A percentile compares a stretch with the other conserved stretches of the same genome.
These are phyloP conservation scores for Sebastes fasciatus DNA, from an alignment of 2,113 vertebrate genomes.

Conservation along the genomic window DNA sequence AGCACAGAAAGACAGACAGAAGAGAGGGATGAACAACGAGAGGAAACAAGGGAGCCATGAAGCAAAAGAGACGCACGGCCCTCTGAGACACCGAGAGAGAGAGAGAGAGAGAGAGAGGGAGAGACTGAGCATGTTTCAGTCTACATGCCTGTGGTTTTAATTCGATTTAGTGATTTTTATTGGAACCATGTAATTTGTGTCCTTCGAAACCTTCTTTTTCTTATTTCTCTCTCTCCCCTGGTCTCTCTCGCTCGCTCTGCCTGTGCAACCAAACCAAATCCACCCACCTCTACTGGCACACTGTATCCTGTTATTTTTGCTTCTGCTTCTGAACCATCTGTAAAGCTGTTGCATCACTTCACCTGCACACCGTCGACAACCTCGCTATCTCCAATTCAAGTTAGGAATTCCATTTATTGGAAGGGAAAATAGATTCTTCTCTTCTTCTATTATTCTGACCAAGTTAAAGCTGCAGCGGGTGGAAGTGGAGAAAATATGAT, in stretches of 20 bases:
- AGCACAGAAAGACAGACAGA: conserved; percentile 47
- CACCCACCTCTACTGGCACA: conserved; percentile 63
- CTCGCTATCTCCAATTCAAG: not conserved
- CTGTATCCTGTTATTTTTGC: conserved; percentile 57
- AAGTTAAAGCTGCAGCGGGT: too few species aligned
- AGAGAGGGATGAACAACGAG: conserved; percentile 35
- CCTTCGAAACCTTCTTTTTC: conserved; percentile 3
- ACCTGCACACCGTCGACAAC: conserved; percentile 43
- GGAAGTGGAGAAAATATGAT: too few species aligned
- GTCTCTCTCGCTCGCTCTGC: not conserved
- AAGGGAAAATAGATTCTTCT: not conserved
- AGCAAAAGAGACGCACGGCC: conserved; percentile 26
- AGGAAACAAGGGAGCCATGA: conserved; percentile 49
- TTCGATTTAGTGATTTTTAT: conserved; percentile 30
- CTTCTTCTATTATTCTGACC: not conserved
- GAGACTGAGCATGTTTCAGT: not conserved
- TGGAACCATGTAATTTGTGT: conserved; percentile 34
- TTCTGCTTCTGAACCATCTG: conserved; percentile 46
- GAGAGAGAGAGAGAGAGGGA: not conserved
- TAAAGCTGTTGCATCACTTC: conserved; percentile 47
- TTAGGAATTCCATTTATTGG: not conserved
- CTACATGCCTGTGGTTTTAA: conserved; percentile 26
- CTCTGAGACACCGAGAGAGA: conserved; percentile 4
- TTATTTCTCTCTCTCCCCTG: not conserved
- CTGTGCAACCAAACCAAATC: conserved; percentile 47